These are phyloP conservation scores for Leptopilina syphax DNA, from an alignment of 2,888 invertebrate genomes.

Conservation along the genomic window DNA sequence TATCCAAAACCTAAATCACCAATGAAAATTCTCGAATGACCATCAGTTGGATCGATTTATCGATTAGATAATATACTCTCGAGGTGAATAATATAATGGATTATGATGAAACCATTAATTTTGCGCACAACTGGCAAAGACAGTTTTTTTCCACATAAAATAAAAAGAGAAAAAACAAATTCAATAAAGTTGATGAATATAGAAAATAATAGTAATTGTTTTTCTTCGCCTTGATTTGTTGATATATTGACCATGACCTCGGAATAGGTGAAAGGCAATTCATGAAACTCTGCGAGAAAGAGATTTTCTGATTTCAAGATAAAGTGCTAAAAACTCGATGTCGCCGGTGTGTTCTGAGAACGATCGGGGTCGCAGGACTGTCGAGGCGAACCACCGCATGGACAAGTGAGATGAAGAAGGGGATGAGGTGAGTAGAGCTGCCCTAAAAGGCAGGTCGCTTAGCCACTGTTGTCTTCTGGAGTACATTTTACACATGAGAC, in stretches of 20 bases:
- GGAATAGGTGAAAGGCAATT: constrained; percentile 27
- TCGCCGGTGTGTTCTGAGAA: constrained; percentile 69
- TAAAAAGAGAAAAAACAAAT: background rate
- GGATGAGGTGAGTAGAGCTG: constrained; percentile 65
- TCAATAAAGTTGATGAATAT: too few relatives aligned
- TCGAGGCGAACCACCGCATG: constrained; percentile 60
- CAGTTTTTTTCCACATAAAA: too few relatives aligned
- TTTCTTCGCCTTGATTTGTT: background rate
- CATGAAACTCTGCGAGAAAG: constrained; percentile 54
- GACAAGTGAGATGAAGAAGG: constrained; percentile 53
- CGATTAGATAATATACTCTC: too few relatives aligned
- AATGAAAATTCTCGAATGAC: too few relatives aligned
- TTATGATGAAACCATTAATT: too few relatives aligned
- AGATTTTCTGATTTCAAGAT: constrained; percentile 71
- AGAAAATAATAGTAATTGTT: constrained; percentile 19
- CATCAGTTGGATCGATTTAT: too few relatives aligned
- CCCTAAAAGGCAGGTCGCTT: constrained; percentile 72
- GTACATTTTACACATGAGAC: constrained; percentile 55
- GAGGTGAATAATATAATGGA: too few relatives aligned
- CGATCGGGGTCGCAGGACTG: constrained; percentile 72
- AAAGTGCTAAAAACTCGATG: constrained; percentile 67
- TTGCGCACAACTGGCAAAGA: too few relatives aligned
- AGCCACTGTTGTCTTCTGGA: constrained; percentile 65
- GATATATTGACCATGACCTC: constrained; percentile 34
- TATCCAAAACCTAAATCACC: too few relatives aligned